Evolutionary conservation across 1,140 invertebrate species (phyloP), one percentile per base, ranked within the genome.

Genomic region (Philaenus spumarius): DNA sequence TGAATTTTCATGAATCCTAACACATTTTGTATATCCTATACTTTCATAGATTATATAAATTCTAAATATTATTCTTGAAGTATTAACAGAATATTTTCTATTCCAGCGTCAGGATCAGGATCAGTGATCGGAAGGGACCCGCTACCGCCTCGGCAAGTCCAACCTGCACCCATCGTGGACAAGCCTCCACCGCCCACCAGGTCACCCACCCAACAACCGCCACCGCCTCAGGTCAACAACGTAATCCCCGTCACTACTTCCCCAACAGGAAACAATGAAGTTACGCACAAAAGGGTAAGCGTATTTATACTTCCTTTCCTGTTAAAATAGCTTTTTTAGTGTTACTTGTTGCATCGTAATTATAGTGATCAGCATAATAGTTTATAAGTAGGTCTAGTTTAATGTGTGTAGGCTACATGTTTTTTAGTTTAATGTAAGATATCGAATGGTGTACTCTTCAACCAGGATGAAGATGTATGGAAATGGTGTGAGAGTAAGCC

Each of bases 51-150:
- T 9, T 37, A 37, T 37, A n/a, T 37, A 7, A 37, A 37, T n/a
- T 9, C n/a, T 9, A 37, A 7, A 37, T 17, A 22, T 47, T 20
- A n/a, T 47, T 3, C 11, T 20, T 50, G 7, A n/a, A 46, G n/a
- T 58, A 39, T 1, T 61, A 14, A 19, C 5, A 50, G 17, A 42
- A 2, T 23, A 50, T 39, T 52, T 61, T 51, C 58, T 63, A 54
- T 77, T 71, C 11, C 73, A 80, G 79, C 78, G 39, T 80, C 78
- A 53, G 78, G 78, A 47, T 80, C 78, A 20, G 77, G 78, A 57
- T 80, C 77, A 53, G 75, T 79, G 66, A 78, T 78, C 66, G 76
- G 76, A 20, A 72, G 75, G 57, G 77, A 77, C 65, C 73, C 74
- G 20, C 70, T 77, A 61, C 74, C 74, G 6, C 72, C 72, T 24